Evolutionary conservation across 2,113 vertebrate genomes (phyloP).

Genomic region (Rhabdornis inornatus): DNA sequence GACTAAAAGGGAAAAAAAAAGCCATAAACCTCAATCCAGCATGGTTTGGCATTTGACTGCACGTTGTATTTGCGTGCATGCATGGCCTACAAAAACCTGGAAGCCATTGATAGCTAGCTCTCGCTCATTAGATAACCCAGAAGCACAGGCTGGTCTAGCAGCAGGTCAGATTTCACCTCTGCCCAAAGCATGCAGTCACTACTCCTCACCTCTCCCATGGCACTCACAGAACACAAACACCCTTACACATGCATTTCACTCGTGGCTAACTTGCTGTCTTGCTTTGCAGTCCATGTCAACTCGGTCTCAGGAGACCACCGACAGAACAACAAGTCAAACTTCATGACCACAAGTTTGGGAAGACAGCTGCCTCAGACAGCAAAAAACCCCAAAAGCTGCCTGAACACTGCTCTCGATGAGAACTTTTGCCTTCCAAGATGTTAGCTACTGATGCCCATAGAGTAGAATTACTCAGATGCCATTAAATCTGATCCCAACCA

Average conservation of each 20-base stretch:
- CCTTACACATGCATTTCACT: accelerated
- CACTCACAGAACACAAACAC: neutral
- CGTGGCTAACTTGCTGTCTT: neutral
- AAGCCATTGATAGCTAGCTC: neutral
- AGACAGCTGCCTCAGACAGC: neutral
- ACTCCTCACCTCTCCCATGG: neutral
- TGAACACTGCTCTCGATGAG: accelerated
- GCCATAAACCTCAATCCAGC: neutral
- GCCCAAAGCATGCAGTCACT: neutral
- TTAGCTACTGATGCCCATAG: neutral
- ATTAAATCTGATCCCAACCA: neutral
- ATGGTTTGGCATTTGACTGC: neutral
- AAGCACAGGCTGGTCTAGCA: neutral
- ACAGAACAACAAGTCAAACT: neutral
- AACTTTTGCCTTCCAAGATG: neutral
- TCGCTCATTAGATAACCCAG: neutral
- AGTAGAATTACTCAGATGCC: neutral
- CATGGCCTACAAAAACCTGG: neutral
- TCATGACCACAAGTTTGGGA: neutral
- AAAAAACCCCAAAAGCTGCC: neutral
- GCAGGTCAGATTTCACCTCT: neutral
- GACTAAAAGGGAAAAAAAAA: neutral
- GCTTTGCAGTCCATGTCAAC: neutral
- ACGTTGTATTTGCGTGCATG: neutral
- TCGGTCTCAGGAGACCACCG: neutral